A percentile compares a stretch with the other conserved stretches of the same genome.
phyloP scores from a whole-genome alignment of 37 sponge, comb jelly and placozoan genomes.

The Petrosia ficiformis region DNA sequence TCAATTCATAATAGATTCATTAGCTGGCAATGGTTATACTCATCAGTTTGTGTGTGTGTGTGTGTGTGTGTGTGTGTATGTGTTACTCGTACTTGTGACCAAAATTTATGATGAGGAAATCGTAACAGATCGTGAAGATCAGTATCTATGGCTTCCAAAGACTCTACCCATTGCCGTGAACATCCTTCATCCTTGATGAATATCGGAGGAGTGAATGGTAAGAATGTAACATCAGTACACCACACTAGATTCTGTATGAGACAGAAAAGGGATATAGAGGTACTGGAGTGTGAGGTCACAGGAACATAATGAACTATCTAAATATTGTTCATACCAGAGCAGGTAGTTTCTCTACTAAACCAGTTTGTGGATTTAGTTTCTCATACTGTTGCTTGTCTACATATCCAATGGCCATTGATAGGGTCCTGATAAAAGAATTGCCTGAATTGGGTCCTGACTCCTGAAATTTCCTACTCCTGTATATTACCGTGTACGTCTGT shows the following conservation, averaged over 20 bases:
- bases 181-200: too few species aligned
- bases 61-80: too few species aligned
- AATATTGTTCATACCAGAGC: conserved; percentile 30
- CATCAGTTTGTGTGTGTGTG: too few species aligned
- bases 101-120: conserved; percentile 56
- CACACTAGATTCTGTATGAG: conserved; percentile 38
- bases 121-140: conserved; percentile 69
- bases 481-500: too few species aligned
- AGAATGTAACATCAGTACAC: conserved; percentile 50
- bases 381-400: conserved; percentile 32
- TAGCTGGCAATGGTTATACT: too few species aligned
- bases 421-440: too few species aligned
- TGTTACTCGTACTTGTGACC: conserved; percentile 67
- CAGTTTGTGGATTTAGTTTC: conserved; percentile 34
- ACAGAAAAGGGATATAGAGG: too few species aligned
- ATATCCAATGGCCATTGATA: conserved; percentile 3
- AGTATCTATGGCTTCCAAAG: conserved; percentile 53
- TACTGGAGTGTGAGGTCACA: too few species aligned
- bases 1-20: too few species aligned
- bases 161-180: conserved; percentile 55
- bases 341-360: conserved; percentile 43
- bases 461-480: too few species aligned
- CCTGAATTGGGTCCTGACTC: too few species aligned
- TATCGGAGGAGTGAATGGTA: conserved; percentile 42
- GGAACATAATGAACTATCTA: not conserved